Evolutionary conservation across 2,888 invertebrate species (phyloP), one percentile per base, ranked within the genome.

Genomic region (Cheilosia scutellata): DNA sequence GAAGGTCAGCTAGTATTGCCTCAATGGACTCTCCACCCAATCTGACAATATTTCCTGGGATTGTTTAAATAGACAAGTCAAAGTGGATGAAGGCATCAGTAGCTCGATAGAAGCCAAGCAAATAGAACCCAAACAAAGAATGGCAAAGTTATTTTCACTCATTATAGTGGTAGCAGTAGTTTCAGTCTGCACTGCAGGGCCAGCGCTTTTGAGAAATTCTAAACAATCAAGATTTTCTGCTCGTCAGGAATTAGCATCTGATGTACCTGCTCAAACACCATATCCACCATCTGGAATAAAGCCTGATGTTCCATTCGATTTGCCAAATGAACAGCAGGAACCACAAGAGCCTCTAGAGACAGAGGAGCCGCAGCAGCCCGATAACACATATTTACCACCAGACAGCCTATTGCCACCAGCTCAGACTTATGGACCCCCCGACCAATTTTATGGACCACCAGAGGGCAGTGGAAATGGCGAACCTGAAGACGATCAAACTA

Each of bases 221-320:
- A 66, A 31, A 6, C 58, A 80, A n/a, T 71, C 76, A 0, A 62
- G 57, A 51, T 63, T 82, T 11, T 72, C 16, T 0, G 86, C 72
- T 5, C 47, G 86, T 0, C 86, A 86, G 63, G 63, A 76, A 25
- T n/a, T 76, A 4, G 79, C 25, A 6, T 75, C 58, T 4, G 75
- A 71, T 58, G 49, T 71, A 47, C 42, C 74, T 25, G 68, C 79
- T 25, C 75, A 60, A 9, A 80, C 86, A 0, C 86, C 86, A 31
- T 86, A 86, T 40, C 86, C 86, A 9, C 82, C 86, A 68, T 60
- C 86, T 40, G 86, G 86, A 66, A 62, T 82, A 7, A 75, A 62
- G 20, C 84, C 84, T 1, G 71, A 72, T 1, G 47, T 86, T 55
- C 84, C 80, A 29, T 86, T 86, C 7, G 79, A 86, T 9, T 57